A percentile compares a stretch with the other conserved stretches of the same genome.
These are phyloP conservation scores for Hippolais icterina DNA, from an alignment of 2,113 vertebrate genomes.

Conservation along the genomic window DNA sequence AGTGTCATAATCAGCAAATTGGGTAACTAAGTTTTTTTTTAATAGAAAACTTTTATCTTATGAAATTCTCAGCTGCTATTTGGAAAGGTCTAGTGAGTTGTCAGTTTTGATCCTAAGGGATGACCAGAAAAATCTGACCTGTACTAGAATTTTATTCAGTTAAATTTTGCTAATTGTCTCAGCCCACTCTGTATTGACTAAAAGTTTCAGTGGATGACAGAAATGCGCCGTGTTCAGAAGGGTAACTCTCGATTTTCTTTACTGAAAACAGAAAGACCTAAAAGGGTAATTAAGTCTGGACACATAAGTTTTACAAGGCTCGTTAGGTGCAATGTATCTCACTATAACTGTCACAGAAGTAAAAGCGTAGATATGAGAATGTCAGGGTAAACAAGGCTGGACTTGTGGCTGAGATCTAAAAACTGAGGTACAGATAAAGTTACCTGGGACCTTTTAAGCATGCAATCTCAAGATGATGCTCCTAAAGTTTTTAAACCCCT, in stretches of 20 bases:
- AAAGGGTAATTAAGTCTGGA: background rate
- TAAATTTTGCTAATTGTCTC: background rate
- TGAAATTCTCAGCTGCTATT: background rate
- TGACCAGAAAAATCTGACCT: background rate
- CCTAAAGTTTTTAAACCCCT: background rate
- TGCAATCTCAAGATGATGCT: background rate
- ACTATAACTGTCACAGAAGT: background rate
- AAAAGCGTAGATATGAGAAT: background rate
- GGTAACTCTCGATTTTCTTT: background rate
- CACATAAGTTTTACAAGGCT: background rate
- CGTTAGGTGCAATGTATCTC: background rate
- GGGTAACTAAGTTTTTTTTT: background rate
- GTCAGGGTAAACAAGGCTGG: background rate
- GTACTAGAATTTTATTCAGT: background rate
- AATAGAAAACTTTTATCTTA: background rate
- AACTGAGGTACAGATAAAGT: background rate
- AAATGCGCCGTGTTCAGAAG: too few relatives aligned
- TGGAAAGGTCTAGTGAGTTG: background rate
- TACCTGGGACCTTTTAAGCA: background rate
- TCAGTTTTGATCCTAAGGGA: background rate
- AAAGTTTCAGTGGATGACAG: background rate
- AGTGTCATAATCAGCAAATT: background rate
- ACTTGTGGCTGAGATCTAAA: background rate
- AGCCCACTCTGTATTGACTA: background rate
- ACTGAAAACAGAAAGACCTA: background rate